phyloP scores from a whole-genome alignment of 92 coral and sea anemone species.

The Porites lobata region DNA sequence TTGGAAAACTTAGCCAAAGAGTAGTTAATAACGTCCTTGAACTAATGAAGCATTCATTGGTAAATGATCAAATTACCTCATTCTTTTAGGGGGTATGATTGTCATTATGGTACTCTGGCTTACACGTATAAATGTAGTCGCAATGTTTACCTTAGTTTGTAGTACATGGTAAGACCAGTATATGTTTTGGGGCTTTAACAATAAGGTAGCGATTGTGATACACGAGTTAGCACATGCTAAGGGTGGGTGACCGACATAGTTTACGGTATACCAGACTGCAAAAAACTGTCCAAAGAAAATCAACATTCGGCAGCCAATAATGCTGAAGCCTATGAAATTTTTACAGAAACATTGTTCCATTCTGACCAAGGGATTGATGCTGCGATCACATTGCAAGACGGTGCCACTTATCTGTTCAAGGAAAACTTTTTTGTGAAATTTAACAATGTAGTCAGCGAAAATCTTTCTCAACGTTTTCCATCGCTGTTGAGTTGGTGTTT shows the following conservation, averaged over 20 bases:
- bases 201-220: background rate
- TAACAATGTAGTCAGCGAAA: background rate
- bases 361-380: background rate
- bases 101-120: background rate
- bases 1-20: background rate
- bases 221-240: conserved; percentile 12
- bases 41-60: background rate
- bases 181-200: background rate
- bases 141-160: background rate
- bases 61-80: background rate
- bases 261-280: background rate
- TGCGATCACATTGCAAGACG: background rate
- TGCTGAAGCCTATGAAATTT: conserved; percentile 12
- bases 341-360: conserved; percentile 20
- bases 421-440: background rate
- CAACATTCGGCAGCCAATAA: background rate
- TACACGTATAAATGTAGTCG: background rate
- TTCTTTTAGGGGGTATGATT: background rate
- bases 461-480: background rate
- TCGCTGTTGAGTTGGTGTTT: background rate
- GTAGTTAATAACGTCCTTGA: background rate
- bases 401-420: background rate
- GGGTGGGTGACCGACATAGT: background rate
- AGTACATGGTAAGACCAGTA: background rate
- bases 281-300: background rate